Percentiles rank a stretch among this genome's conserved stretches.
phyloP scores from a whole-genome alignment of 2,888 invertebrate species.

The Acanthosoma haemorrhoidale region DNA sequence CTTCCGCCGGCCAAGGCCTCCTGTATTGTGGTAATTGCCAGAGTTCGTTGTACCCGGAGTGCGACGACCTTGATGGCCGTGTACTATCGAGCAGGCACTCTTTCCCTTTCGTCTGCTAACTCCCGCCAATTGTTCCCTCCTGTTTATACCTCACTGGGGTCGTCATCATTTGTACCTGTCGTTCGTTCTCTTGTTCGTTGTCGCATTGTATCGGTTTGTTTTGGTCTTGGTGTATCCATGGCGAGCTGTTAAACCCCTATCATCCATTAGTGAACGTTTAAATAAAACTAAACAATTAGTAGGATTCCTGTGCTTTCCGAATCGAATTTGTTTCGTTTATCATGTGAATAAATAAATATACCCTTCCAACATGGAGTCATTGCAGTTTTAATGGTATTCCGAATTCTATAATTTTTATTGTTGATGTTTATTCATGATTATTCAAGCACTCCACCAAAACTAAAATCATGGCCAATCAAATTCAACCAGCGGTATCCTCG shows the following conservation, averaged over 20 bases:
- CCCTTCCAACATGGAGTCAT: too few species aligned
- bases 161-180: neutral
- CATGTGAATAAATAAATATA: too few species aligned
- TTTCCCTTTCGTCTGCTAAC: neutral
- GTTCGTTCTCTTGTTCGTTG: too few species aligned
- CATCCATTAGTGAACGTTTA: neutral
- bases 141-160: neutral
- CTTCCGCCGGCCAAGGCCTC: slow-evolving; percentile 3
- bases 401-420: too few species aligned
- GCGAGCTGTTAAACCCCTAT: neutral
- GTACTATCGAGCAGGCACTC: slow-evolving; percentile 6
- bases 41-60: slow-evolving; percentile 3
- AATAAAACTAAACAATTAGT: too few species aligned
- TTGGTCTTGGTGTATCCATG: neutral
- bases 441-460: too few species aligned
- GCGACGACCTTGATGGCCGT: neutral
- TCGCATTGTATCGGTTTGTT: neutral
- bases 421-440: too few species aligned
- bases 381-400: too few species aligned
- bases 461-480: too few species aligned
- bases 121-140: neutral
- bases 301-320: too few species aligned
- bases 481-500: too few species aligned
- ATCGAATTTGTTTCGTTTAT: too few species aligned
- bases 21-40: slow-evolving; percentile 13